Base-by-base conservation (phyloP, 2,888 invertebrate genomes). In the Corbicula japonica region DNA sequence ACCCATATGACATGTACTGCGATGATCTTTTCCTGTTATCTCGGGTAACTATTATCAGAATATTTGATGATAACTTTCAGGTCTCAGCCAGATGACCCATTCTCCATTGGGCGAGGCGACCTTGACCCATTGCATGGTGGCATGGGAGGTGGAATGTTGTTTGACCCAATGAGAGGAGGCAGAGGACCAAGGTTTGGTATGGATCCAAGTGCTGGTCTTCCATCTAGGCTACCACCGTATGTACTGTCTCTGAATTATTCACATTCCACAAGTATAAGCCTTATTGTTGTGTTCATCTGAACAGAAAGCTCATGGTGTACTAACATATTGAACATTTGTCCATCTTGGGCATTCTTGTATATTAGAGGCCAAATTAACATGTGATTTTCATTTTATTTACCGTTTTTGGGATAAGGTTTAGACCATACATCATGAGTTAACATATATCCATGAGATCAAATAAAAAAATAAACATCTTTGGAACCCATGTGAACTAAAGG, bases 71-170 rank as follows among this genome's bases (percentile, higher is more conserved):
- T n/a, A n/a, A n/a, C n/a, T 60, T 62, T 26, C 35, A 87, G 87
- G 78, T 66, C 63, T 32, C 86, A 86, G 28, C 83, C 84, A 56
- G 78, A 79, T 35, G 89, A 92, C 76, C 93, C 93, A 4, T 92
- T 94, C 61, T 91, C 95, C 85, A 94, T 97, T 71, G 97, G 97
- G 0, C 94, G 96, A 50, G 95, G 96, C 69, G 97, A 98, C 93
- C 94, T 98, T 89, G 96, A 97, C 94, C 97, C 97, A 0, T 95
- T 97, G 77, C 87, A 81, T 30, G 80, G 77, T 65, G 95, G 91
- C 50, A 76, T 72, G 26, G 95, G 95, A 15, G 95, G 96, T 46
- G 97, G 97, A 26, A 97, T 97, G 97, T 89, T 97, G 21, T 96
- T 96, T 93, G 95, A 96, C 89, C 97, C 97, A 0, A 74, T 86